These are phyloP conservation scores for Drosophila monieri DNA, from an alignment of 2,888 invertebrate genomes.

Conservation along the genomic window DNA sequence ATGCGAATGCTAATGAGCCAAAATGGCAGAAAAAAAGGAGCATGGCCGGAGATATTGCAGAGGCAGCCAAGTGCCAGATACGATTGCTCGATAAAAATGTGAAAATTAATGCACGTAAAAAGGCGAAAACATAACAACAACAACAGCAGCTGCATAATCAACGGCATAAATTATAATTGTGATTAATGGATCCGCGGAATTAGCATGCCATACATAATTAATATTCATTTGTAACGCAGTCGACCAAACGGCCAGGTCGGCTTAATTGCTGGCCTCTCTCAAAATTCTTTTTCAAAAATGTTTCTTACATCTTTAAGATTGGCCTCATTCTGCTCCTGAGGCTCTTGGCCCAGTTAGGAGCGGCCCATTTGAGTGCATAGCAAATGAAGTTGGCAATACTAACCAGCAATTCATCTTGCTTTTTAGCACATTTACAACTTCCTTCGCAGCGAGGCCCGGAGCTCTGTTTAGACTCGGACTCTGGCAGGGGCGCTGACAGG, in stretches of 20 bases:
- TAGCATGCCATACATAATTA: constrained; percentile 48
- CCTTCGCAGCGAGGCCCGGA: constrained; percentile 14
- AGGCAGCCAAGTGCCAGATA: constrained; percentile 10
- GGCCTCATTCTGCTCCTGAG: constrained; percentile 27
- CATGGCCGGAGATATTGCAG: neutral
- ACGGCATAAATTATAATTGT: constrained; percentile 46
- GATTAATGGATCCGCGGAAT: constrained; percentile 55
- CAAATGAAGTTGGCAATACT: constrained; percentile 55
- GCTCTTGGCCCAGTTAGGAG: constrained; percentile 30
- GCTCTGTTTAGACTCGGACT: constrained; percentile 3
- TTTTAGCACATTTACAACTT: constrained; percentile 67
- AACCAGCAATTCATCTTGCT: constrained; percentile 68
- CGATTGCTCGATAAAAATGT: constrained; percentile 28
- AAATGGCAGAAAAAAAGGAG: constrained; percentile 1
- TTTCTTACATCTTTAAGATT: constrained; percentile 39
- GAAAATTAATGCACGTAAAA: constrained; percentile 24
- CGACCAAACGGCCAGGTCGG: constrained; percentile 15
- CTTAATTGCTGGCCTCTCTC: constrained; percentile 17
- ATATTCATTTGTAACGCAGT: constrained; percentile 41
- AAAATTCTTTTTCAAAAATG: neutral
- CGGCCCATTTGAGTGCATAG: constrained; percentile 22
- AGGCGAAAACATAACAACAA: constrained; percentile 19
- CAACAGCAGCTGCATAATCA: neutral
- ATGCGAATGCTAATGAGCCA: constrained; percentile 47
- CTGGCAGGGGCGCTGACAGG: neutral